A percentile compares a stretch with the other conserved stretches of the same genome.
Conservation (phyloP, 2,113 vertebrate genomes). For the Nothoprocta pentlandii region DNA sequence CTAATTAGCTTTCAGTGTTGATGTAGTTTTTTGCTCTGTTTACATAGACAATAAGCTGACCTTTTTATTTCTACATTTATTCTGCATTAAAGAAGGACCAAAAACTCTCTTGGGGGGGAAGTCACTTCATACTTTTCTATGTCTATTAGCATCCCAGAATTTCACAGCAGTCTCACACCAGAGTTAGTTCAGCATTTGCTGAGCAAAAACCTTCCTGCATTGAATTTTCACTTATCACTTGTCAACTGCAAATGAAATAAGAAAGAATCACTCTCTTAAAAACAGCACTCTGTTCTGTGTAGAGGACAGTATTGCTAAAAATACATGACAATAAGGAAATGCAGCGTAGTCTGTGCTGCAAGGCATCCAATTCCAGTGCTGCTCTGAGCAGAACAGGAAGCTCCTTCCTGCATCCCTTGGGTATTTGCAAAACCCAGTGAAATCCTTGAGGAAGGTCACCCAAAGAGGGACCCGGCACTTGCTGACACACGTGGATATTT, state of each 20-base stretch:
- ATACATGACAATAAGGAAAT: background rate
- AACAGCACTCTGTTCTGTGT: background rate
- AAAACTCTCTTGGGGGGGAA: background rate
- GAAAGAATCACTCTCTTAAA: constrained; percentile 22
- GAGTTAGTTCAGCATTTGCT: background rate
- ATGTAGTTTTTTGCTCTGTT: background rate
- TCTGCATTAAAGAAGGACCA: constrained; percentile 32
- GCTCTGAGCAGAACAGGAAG: background rate
- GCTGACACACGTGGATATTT: accelerated
- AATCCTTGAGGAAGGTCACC: background rate
- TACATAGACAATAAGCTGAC: background rate
- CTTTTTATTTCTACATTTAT: constrained; percentile 7
- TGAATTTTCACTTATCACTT: background rate
- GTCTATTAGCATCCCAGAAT: background rate
- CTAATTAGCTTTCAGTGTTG: background rate
- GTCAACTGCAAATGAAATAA: background rate
- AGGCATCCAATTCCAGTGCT: background rate
- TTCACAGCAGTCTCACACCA: background rate
- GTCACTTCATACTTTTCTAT: background rate
- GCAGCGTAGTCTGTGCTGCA: background rate
- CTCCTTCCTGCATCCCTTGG: background rate
- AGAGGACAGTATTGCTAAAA: background rate
- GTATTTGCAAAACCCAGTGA: background rate
- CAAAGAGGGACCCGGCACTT: background rate
- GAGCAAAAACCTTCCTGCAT: background rate